A percentile compares a stretch with the other conserved stretches of the same genome.
Conservation (phyloP, 2,888 invertebrate genomes). For the Myathropa florea region DNA sequence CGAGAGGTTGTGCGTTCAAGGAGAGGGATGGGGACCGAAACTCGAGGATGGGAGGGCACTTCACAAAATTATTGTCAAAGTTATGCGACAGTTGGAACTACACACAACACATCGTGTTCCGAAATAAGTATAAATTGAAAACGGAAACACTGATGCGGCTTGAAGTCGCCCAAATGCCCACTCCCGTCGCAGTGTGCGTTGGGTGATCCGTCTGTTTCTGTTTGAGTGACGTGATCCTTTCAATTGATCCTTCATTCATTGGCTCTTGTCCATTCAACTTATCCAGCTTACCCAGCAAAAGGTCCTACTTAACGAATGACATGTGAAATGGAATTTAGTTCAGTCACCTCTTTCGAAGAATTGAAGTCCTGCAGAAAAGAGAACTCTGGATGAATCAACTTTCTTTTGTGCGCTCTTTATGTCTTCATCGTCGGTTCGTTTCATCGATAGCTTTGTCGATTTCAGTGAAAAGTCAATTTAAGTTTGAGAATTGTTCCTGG, state of each 20-base stretch:
- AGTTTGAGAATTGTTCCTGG: slow-evolving; percentile 50
- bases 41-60: too few species aligned
- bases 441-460: slow-evolving; percentile 33
- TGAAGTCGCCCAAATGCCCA: neutral
- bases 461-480: slow-evolving; percentile 65
- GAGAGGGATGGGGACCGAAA: too few species aligned
- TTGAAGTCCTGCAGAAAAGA: neutral
- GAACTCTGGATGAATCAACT: slow-evolving; percentile 32
- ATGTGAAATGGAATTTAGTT: slow-evolving; percentile 25
- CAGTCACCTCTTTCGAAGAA: slow-evolving; percentile 7
- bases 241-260: neutral
- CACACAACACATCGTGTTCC: slow-evolving; percentile 71
- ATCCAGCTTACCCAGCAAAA: neutral
- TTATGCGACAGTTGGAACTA: slow-evolving; percentile 75
- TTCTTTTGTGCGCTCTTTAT: slow-evolving; percentile 17
- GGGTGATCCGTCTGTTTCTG: neutral
- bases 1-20: too few species aligned
- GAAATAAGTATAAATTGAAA: slow-evolving; percentile 51
- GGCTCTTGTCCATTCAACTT: neutral
- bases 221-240: slow-evolving; percentile 30
- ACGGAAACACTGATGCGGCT: slow-evolving; percentile 43
- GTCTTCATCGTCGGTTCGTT: slow-evolving; percentile 10
- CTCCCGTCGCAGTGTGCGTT: neutral
- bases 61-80: slow-evolving; percentile 75
- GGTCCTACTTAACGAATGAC: slow-evolving; percentile 1